Percentiles rank a stretch among this genome's conserved stretches.
Evolutionary conservation across 2,888 invertebrate species (phyloP).

Genomic region (Empis livida): DNA sequence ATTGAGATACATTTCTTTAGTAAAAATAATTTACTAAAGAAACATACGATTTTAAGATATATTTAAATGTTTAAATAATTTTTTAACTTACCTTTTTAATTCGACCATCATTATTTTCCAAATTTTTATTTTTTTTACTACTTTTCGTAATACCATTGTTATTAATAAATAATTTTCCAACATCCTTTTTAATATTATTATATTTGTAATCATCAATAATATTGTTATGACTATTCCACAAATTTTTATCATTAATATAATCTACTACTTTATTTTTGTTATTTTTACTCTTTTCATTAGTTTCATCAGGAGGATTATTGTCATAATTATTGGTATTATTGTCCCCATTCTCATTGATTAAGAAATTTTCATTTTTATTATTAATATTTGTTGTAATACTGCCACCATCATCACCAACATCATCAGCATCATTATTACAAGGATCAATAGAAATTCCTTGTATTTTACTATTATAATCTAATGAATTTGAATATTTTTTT

Average conservation of each 20-base stretch:
- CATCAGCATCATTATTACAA: not conserved
- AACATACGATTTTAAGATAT: no score
- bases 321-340: not conserved
- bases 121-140: no score
- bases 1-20: no score
- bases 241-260: not conserved
- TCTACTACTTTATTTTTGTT: no score
- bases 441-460: conserved; percentile 4
- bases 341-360: not conserved
- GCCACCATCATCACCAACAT: not conserved
- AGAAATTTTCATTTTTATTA: not conserved
- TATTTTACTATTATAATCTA: conserved; percentile 10
- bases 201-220: not conserved
- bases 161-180: no score
- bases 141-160: no score
- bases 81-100: conserved; percentile 13
- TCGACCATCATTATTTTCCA: not conserved
- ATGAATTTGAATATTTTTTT: not conserved
- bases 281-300: not conserved
- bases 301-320: not conserved
- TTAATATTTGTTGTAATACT: not conserved
- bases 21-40: no score
- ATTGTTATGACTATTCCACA: not conserved
- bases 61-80: no score
- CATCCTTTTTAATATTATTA: no score